Evolutionary conservation across 2,113 vertebrate species (phyloP).

Genomic region (Etia nguti): DNA sequence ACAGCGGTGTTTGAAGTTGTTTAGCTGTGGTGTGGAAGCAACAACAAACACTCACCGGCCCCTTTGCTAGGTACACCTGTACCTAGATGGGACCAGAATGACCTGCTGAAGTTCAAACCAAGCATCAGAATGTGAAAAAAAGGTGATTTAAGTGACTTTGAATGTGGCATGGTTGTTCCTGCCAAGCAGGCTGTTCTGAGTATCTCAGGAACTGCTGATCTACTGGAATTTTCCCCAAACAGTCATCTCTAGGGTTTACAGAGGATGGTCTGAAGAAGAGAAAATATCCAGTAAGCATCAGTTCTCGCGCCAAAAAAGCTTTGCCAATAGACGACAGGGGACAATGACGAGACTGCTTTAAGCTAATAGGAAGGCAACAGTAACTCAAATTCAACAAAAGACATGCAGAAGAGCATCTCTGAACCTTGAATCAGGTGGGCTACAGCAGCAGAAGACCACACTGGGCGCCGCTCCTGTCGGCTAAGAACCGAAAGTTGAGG

Average conservation of each 20-base stretch:
- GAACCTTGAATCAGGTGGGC: neutral
- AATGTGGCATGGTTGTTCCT: accelerated
- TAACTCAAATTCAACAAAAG: neutral
- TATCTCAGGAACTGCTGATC: neutral
- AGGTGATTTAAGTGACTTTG: neutral
- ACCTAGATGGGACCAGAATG: neutral
- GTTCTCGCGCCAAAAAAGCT: neutral
- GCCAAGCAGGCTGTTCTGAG: neutral
- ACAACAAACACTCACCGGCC: neutral
- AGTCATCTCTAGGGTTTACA: neutral
- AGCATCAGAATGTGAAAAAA: neutral
- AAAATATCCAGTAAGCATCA: neutral
- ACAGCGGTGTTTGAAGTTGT: neutral
- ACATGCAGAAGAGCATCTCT: neutral
- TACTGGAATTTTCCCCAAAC: neutral
- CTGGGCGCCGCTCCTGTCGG: accelerated
- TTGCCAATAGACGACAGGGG: neutral
- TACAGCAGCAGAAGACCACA: neutral
- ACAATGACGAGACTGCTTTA: neutral
- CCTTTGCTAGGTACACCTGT: neutral
- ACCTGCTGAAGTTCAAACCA: neutral
- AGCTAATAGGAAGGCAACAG: neutral
- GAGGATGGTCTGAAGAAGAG: neutral
- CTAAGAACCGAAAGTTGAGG: neutral
- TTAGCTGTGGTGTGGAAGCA: neutral